Percentiles rank a stretch among this genome's conserved stretches.
phyloP scores from a whole-genome alignment of 1,140 invertebrate species.

The Brachionus sp. region DNA sequence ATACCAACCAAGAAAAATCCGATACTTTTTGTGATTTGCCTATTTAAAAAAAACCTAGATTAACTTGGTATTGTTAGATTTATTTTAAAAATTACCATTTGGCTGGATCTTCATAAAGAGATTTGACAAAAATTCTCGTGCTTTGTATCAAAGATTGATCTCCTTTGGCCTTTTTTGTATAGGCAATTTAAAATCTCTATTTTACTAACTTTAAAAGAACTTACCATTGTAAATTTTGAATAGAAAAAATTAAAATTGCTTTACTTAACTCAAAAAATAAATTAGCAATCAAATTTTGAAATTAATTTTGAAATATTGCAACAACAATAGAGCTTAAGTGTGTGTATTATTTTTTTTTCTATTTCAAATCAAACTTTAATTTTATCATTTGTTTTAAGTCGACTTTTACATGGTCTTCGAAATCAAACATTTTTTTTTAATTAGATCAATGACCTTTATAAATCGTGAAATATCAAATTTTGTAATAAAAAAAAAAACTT shows the following conservation, averaged over 20 bases:
- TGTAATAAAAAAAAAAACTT: background rate
- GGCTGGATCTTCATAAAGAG: constrained; percentile 18
- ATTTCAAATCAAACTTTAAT: constrained; percentile 40
- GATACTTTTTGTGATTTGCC: constrained; percentile 45
- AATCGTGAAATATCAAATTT: background rate
- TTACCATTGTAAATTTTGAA: constrained; percentile 9
- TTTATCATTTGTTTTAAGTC: background rate
- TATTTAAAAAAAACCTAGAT: background rate
- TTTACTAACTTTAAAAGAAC: background rate
- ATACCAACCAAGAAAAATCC: constrained; percentile 44
- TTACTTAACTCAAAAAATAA: background rate
- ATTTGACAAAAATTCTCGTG: constrained; percentile 30
- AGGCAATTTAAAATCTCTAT: background rate
- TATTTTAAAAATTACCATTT: constrained; percentile 29
- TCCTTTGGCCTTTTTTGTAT: background rate
- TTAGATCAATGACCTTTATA: background rate
- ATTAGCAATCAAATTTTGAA: background rate
- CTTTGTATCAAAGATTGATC: background rate
- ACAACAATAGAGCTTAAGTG: background rate
- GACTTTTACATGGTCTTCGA: constrained; percentile 17
- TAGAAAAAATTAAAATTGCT: background rate
- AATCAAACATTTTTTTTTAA: background rate
- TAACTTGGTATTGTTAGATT: background rate
- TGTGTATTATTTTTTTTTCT: background rate
- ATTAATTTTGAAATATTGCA: constrained; percentile 3